phyloP scores from a whole-genome alignment of 2,113 vertebrate species.

The Gnathonemus longibarbis region DNA sequence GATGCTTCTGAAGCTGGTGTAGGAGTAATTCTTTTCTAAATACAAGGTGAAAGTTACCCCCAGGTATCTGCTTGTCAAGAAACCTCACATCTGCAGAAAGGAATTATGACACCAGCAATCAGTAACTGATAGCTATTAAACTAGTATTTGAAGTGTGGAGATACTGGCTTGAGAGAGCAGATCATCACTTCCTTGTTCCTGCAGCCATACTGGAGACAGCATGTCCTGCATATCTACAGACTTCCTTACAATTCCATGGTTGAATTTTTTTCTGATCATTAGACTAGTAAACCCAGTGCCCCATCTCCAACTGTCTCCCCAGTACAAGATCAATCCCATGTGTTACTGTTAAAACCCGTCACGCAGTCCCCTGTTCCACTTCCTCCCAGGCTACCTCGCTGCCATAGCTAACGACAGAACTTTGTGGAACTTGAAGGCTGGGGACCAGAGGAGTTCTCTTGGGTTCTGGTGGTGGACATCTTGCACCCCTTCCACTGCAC shows the following conservation, averaged over 20 bases:
- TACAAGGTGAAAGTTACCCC: background rate
- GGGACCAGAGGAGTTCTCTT: background rate
- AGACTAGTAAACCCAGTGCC: background rate
- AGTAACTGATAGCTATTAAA: background rate
- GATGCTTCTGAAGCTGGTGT: background rate
- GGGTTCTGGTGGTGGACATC: background rate
- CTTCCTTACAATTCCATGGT: background rate
- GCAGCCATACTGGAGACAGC: background rate
- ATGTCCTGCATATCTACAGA: background rate
- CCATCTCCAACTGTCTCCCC: background rate
- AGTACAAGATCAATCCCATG: background rate
- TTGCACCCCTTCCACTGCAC: background rate
- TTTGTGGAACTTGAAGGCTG: background rate
- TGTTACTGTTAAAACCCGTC: background rate
- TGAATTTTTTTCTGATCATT: background rate
- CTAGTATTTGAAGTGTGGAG: background rate
- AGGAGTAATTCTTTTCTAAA: background rate
- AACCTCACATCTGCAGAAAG: background rate
- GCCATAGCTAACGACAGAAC: background rate
- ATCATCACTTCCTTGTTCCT: background rate
- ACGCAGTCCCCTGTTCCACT: background rate
- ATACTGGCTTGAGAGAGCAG: background rate
- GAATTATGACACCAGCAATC: background rate
- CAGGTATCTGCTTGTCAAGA: background rate
- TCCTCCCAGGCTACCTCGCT: background rate